phyloP scores from a whole-genome alignment of 2,797 vertebrate genomes.

The Gobio occitaniae region DNA sequence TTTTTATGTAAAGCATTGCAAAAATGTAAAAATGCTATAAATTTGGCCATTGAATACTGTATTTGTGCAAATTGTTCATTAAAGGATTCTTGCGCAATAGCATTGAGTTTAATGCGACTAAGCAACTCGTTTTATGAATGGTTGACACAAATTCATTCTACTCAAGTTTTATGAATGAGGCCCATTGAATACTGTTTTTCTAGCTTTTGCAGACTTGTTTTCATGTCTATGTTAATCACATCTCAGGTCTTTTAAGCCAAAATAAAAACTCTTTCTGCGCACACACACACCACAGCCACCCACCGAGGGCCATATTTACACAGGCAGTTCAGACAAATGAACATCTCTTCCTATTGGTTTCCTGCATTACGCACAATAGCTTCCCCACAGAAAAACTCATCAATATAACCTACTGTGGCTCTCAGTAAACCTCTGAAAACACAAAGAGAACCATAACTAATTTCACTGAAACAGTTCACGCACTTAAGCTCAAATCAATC shows the following conservation, averaged over 20 bases:
- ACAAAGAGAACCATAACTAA: slow-evolving; percentile 8
- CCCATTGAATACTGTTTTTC: background rate
- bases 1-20: slow-evolving; percentile 11
- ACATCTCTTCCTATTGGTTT: slow-evolving; percentile 61
- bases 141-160: background rate
- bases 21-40: background rate
- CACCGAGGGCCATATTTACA: slow-evolving; percentile 53
- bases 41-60: background rate
- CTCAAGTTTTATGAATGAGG: background rate
- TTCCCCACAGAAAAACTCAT: slow-evolving; percentile 58
- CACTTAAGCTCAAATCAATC: background rate
- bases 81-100: background rate
- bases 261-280: background rate
- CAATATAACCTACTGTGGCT: slow-evolving; percentile 44
- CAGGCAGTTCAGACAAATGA: slow-evolving; percentile 50
- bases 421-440: slow-evolving; percentile 31
- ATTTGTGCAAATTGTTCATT: background rate
- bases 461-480: background rate
- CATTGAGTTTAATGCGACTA: background rate
- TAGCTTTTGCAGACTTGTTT: background rate
- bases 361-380: slow-evolving; percentile 60
- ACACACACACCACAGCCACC: background rate
- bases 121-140: background rate
- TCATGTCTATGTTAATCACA: background rate
- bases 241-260: background rate